Percentiles rank a stretch among this genome's conserved stretches.
phyloP scores from a whole-genome alignment of 64 coral and sea anemone genomes.

The Actinia equina region DNA sequence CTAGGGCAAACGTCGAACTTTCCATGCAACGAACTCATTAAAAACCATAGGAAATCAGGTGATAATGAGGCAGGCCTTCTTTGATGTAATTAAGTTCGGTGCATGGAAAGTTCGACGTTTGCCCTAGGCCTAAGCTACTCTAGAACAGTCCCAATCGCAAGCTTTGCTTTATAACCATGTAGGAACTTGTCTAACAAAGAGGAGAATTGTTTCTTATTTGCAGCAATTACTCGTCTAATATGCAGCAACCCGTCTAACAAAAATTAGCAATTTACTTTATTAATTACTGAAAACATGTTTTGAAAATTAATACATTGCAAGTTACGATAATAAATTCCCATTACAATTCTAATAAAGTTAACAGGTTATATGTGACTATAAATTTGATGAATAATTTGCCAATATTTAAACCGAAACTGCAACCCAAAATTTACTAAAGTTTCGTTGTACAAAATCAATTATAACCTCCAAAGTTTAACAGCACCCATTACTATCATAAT shows the following conservation, averaged over 20 bases:
- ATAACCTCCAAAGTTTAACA: background rate
- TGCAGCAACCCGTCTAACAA: background rate
- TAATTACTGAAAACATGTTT: background rate
- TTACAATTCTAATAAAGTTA: background rate
- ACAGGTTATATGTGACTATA: background rate
- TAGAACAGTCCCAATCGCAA: too few relatives aligned
- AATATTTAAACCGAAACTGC: background rate
- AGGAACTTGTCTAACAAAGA: too few relatives aligned
- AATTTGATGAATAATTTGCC: background rate
- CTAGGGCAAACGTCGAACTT: too few relatives aligned
- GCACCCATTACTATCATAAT: background rate
- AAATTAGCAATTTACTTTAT: background rate
- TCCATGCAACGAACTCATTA: too few relatives aligned
- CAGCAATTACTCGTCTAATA: too few relatives aligned
- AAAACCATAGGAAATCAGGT: too few relatives aligned
- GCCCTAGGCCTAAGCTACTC: too few relatives aligned
- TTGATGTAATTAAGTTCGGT: too few relatives aligned
- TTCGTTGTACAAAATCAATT: background rate
- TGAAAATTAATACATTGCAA: background rate
- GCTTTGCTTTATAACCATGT: too few relatives aligned
- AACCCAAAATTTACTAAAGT: background rate
- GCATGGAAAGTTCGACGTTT: too few relatives aligned
- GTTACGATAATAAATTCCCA: background rate
- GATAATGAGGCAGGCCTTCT: too few relatives aligned
- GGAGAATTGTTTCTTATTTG: too few relatives aligned